These are phyloP conservation scores for Lindbergichthys nudifrons DNA, from an alignment of 2,797 vertebrate genomes.

Conservation along the genomic window DNA sequence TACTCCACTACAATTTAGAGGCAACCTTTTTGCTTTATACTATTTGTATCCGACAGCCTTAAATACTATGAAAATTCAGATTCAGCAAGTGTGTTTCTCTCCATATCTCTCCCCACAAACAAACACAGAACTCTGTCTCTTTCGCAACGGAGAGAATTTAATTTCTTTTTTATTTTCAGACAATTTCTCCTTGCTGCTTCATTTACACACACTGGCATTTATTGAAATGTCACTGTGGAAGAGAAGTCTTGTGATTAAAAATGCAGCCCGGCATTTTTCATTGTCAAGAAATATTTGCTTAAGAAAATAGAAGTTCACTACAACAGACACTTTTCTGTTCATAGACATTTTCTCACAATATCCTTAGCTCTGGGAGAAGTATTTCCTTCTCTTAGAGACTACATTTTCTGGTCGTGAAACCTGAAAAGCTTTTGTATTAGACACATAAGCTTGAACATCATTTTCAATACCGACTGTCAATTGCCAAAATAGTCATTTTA, in stretches of 20 bases:
- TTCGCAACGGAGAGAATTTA: slow-evolving; percentile 18
- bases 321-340: slow-evolving; percentile 1
- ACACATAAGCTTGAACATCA: background rate
- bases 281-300: slow-evolving; percentile 57
- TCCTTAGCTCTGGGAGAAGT: background rate
- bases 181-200: slow-evolving; percentile 43
- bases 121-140: slow-evolving; percentile 12
- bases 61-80: no score
- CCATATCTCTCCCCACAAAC: background rate
- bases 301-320: slow-evolving; percentile 40
- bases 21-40: no score
- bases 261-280: slow-evolving; percentile 49
- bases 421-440: background rate
- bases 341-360: slow-evolving; percentile 6
- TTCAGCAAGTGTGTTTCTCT: background rate
- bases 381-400: slow-evolving; percentile 3
- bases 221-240: slow-evolving; percentile 57
- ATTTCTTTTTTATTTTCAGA: slow-evolving; percentile 51
- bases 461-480: slow-evolving; percentile 3
- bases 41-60: no score
- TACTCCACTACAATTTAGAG: no score
- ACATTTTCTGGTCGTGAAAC: no score
- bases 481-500: slow-evolving; percentile 11
- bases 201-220: slow-evolving; percentile 57
- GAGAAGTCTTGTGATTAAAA: slow-evolving; percentile 62